Evolutionary conservation across 2,113 vertebrate genomes (phyloP).

Genomic region (Leptodactylus fuscus): DNA sequence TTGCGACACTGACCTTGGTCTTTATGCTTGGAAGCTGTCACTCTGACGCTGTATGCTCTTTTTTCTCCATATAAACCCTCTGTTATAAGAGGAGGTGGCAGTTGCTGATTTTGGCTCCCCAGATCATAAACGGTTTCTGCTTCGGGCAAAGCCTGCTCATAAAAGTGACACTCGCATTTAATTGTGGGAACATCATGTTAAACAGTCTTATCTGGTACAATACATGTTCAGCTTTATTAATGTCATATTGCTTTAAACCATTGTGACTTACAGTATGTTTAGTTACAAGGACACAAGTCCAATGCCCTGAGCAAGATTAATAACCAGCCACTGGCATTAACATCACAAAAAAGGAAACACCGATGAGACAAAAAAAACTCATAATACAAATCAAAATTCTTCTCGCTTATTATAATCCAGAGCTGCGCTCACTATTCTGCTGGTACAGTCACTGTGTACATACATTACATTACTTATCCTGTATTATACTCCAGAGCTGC

Average conservation of each 20-base stretch:
- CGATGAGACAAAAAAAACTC: background rate
- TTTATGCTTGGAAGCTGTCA: background rate
- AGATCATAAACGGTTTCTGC: background rate
- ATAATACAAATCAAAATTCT: background rate
- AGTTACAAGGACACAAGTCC: background rate
- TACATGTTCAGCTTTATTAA: background rate
- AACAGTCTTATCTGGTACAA: background rate
- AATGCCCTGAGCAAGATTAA: background rate
- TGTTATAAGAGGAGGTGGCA: background rate
- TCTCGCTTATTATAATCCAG: background rate
- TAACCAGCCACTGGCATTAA: slow-evolving; percentile 1
- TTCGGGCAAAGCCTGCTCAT: slow-evolving; percentile 34
- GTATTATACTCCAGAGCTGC: too few species aligned
- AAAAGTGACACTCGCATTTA: background rate
- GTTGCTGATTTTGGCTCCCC: background rate
- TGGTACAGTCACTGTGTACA: too few species aligned
- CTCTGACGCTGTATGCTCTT: background rate
- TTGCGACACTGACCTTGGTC: slow-evolving; percentile 3
- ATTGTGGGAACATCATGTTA: background rate
- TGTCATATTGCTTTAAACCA: slow-evolving; percentile 5
- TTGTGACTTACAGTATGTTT: background rate
- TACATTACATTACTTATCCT: background rate
- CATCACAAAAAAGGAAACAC: background rate
- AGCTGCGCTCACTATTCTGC: too few species aligned
- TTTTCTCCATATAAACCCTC: slow-evolving; percentile 2